Base-by-base conservation (phyloP, 2,888 invertebrate genomes). In the Ptilodon capucinus region DNA sequence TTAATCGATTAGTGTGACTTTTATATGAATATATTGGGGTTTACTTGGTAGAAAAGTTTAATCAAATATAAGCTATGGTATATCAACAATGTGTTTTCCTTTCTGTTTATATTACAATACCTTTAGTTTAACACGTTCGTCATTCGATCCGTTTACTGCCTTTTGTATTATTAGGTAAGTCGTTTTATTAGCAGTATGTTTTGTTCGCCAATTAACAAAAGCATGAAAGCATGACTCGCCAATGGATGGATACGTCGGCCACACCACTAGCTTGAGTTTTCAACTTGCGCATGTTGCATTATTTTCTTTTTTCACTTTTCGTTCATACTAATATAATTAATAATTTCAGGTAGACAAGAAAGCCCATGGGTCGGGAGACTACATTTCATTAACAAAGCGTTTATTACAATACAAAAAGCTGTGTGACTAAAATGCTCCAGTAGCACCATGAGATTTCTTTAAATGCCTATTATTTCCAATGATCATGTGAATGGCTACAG, bases 11-110 rank as follows among this genome's bases (percentile, higher is more conserved):
- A 88, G 90, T 84, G 90, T 89, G 90, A 90, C 89, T 91, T 88
- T 91, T 90, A 90, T 91, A 91, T 91, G 89, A 89, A 90, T 91
- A 90, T 91, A 90, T 91, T 86, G 89, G 91, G 90, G 89, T 88
- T 89, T 89, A 88, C 79, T 86, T 86, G 89, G 90, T 90, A 90
- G 89, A 86, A 84, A 89, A 85, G 80, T 87, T 89, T 85, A 86
- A 82, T 86, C 81, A 87, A 90, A 87, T 87, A 87, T 87, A 85
- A 38, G 80, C 70, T 85, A 78, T 84, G 84, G 74, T 74, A 71
- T 84, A 75, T 76, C 68, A 64, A 63, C 58, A 58, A 64, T 68
- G 68, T 71, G 71, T 86, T 81, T 84, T 75, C 68, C 65, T 75
- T 79, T 71, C 60, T 48, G 48, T 49, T 51, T 57, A 44, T 16